Conservation (phyloP, 2,797 vertebrate genomes). For the Brachymystax lenok region DNA sequence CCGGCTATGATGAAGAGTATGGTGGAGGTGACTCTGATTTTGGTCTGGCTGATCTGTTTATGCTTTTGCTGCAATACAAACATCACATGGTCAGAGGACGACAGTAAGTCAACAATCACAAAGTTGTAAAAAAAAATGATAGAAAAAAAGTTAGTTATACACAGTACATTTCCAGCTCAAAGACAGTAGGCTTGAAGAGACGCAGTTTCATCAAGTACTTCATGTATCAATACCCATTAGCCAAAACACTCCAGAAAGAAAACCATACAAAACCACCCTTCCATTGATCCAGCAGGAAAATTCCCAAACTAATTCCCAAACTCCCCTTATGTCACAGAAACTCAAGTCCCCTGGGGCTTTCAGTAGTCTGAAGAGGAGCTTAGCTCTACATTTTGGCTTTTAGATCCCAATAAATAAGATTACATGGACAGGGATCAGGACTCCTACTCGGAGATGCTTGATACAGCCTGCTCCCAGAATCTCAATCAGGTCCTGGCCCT, state of each 20-base stretch:
- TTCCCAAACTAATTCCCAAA: conserved; percentile 6
- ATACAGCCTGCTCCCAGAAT: neutral
- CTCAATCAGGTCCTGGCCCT: neutral
- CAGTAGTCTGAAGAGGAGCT: neutral
- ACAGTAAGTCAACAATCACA: neutral
- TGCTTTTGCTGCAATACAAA: conserved; percentile 87
- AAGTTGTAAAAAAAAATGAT: neutral
- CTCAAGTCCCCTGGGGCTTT: neutral
- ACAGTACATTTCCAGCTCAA: neutral
- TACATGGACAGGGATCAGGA: neutral
- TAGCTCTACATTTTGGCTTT: neutral
- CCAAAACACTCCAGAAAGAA: neutral
- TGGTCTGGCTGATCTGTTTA: conserved; percentile 97
- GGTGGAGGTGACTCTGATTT: conserved; percentile 95
- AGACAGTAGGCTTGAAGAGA: too few species aligned
- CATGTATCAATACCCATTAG: neutral
- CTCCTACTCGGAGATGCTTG: neutral
- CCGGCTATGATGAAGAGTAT: conserved; percentile 96
- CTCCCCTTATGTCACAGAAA: neutral
- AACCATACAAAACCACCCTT: neutral
- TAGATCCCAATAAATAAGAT: too few species aligned
- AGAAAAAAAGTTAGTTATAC: neutral
- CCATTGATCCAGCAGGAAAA: neutral
- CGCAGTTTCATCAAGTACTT: neutral
- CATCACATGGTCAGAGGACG: neutral